Evolutionary conservation across 37 sponge, comb jelly and placozoan species (phyloP), one percentile per base, ranked within the genome.

Genomic region (Aphrocallistes beatrix): DNA sequence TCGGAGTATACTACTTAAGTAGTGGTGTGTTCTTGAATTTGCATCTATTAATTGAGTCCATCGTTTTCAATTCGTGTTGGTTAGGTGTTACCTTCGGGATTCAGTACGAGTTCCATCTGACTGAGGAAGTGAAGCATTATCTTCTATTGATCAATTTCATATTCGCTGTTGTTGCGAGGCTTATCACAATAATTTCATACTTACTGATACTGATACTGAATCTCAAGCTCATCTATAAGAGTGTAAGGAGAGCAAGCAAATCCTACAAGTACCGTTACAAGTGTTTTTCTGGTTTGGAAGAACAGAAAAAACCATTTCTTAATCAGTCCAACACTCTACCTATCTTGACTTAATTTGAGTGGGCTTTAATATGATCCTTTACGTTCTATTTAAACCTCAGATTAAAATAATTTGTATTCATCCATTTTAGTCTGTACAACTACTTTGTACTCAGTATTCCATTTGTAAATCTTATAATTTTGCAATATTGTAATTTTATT

Each of bases 31-130:
- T 60, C 75, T 60, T 19, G 6, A 60, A 60, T 30, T 28, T 60
- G 21, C n/a, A 60, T 13, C 75, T 60, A 25, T 6, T 60, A 30
- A 25, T 60, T 19, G 75, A 60, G 75, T 25, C 75, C n/a, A 8
- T 60, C n/a, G n/a, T 30, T 25, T 60, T 60, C 75, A 60, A 60
- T 60, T 60, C 75, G 25, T 60, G 75, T 60, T 60, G 75, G 75
- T 60, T 60, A 25, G 32, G 34, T 19, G 75, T 28, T 25, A 60
- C 21, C 28, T 60, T 60, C 34, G 21, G 21, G 3, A 60, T 60
- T 13, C 34, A 21, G 3, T 60, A 25, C 32, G 75, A 60, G 17
- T 60, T 60, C 21, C 10, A 13, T 32, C 8, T 6, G 10, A 28
- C 10, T 13, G 21, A 32, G n/a, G 32, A 60, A 60, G 34, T 60